phyloP scores from a whole-genome alignment of 2,888 invertebrate genomes.

The Acrobasis consociella region DNA sequence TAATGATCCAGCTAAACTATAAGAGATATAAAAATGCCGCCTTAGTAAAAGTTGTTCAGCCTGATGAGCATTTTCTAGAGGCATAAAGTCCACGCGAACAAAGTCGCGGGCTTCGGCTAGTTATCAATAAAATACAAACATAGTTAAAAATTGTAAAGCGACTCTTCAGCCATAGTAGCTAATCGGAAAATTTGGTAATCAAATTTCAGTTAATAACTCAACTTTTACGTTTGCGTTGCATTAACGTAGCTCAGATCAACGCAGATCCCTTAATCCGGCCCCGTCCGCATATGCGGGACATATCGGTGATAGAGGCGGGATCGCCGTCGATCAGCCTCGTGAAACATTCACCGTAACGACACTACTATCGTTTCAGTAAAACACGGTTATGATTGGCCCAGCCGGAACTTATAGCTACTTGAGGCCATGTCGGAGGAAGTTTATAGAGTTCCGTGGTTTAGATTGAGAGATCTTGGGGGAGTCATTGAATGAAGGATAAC shows the following conservation, averaged over 20 bases:
- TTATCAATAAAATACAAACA: no score
- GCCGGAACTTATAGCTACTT: conserved; percentile 30
- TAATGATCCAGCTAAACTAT: no score
- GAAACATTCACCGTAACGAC: conserved; percentile 62
- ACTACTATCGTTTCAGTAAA: conserved; percentile 41
- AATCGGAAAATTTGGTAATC: not conserved
- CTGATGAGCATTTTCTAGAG: no score
- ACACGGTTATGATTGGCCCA: conserved; percentile 58
- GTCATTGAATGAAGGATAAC: not conserved
- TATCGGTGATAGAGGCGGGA: conserved; percentile 48
- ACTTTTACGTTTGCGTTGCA: not conserved
- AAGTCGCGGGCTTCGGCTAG: no score
- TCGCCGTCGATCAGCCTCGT: conserved; percentile 42
- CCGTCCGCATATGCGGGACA: conserved; percentile 50
- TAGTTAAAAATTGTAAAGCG: no score
- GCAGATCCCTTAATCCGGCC: conserved; percentile 38
- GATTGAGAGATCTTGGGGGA: conserved; percentile 19
- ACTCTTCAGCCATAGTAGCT: not conserved
- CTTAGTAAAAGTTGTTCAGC: no score
- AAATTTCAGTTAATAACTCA: not conserved
- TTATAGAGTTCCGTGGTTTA: conserved; percentile 19
- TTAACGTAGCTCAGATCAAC: not conserved
- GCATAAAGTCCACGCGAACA: no score
- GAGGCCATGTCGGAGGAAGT: conserved; percentile 21
- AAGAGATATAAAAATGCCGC: no score